Evolutionary conservation across 2,888 invertebrate species (phyloP), one percentile per base, ranked within the genome.

Genomic region (Lepidocyrtoides sp.): DNA sequence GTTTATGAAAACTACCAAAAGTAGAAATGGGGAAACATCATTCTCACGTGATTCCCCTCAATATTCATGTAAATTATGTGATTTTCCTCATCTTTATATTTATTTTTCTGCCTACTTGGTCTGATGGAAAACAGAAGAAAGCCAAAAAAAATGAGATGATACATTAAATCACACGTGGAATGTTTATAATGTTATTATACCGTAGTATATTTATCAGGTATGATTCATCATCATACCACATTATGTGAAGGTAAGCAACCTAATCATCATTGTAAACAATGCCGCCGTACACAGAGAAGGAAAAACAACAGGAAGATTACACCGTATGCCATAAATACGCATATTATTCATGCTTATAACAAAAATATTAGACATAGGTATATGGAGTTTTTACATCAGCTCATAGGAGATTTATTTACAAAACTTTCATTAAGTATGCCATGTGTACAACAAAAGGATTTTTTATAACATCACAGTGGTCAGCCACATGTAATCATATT

Each of bases 61-160:
- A 77, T 89, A 83, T 89, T 84, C 89, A 89, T 89, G 89, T 89
- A 89, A 89, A 89, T 83, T 89, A 89, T 89, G 89, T 83, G 81
- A 29, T 83, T 72, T 77, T 60, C 48, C 87, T 77, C 87, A 77
- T 87, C 57, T 72, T 72, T 87, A 77, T 79, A n/a, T 60, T 72
- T 54, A 12, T 54, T 44, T 41, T 20, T 44, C 72, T 44, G 44
- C 36, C 10, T 44, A 14, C 54, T 36, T 87, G 75, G 36, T 7
- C 17, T 26, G 81, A 20, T 32, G 57, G 60, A 83, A 41, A 81
- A 20, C 0, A 57, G 72, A 89, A 79, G 60, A 82, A 83, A 85
- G 66, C 60, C 48, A 75, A 82, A 90, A 90, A 89, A 60, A 83
- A 85, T 90, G 84, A 84, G 90, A 79, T 84, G 60, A 77, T 63